Evolutionary conservation across 2,888 invertebrate genomes (phyloP).

Genomic region (Achlya flavicornis): DNA sequence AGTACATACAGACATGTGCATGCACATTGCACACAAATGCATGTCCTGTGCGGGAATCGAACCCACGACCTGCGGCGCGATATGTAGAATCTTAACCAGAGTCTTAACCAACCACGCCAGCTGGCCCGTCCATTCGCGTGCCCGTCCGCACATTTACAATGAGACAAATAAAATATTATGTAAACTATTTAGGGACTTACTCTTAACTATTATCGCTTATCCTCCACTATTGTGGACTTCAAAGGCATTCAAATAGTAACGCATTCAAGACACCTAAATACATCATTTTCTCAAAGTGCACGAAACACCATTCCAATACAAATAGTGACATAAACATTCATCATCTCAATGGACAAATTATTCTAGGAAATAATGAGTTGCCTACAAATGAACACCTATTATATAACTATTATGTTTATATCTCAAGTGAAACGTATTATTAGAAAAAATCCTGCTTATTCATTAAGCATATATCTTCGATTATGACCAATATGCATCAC

Average conservation of each 20-base stretch:
- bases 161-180: no score
- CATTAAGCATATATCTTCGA: conserved; percentile 21
- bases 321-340: conserved; percentile 54
- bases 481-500: conserved; percentile 23
- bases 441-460: conserved; percentile 31
- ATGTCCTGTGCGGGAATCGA: no score
- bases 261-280: conserved; percentile 60
- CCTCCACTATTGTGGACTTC: background rate
- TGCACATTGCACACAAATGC: no score
- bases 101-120: no score
- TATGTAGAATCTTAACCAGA: no score
- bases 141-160: no score
- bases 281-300: conserved; percentile 59
- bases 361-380: conserved; percentile 56
- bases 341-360: conserved; percentile 66
- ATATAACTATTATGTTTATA: conserved; percentile 37
- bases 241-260: conserved; percentile 1
- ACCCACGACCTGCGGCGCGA: no score
- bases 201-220: no score
- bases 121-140: no score
- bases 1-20: no score
- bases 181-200: no score
- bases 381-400: conserved; percentile 37
- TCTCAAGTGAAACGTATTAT: conserved; percentile 22
- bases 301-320: conserved; percentile 60